Percentiles rank a stretch among this genome's conserved stretches.
phyloP scores from a whole-genome alignment of 2,113 vertebrate genomes.

The Plecotus auritus region DNA sequence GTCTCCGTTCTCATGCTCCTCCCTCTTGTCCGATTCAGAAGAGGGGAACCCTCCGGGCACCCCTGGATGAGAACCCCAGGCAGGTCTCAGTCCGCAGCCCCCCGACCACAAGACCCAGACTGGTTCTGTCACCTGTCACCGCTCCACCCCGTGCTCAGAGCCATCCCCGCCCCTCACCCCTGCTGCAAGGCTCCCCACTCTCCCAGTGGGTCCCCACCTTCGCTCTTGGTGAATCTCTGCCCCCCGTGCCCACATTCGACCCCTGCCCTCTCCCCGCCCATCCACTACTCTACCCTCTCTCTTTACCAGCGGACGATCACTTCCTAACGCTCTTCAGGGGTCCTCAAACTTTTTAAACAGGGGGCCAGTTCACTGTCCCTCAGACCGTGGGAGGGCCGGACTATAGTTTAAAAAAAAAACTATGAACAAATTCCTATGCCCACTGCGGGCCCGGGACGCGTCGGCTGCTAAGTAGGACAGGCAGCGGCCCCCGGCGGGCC shows the following conservation, averaged over 20 bases:
- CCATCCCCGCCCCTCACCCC: rapidly evolving
- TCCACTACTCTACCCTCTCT: background rate
- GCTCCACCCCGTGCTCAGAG: background rate
- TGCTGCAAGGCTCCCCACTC: background rate
- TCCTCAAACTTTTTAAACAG: no score
- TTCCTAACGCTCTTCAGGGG: background rate
- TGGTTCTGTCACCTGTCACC: background rate
- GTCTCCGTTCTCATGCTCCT: rapidly evolving
- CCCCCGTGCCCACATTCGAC: no score
- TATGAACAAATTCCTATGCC: no score
- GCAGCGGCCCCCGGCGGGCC: no score
- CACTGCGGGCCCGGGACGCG: no score
- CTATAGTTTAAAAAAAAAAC: no score
- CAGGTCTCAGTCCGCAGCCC: rapidly evolving
- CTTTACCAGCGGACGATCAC: background rate
- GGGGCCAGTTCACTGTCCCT: no score
- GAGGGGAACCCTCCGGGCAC: background rate
- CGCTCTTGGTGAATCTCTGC: background rate
- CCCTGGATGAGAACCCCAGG: background rate
- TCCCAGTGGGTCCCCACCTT: rapidly evolving
- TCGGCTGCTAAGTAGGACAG: no score
- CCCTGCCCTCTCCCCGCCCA: background rate
- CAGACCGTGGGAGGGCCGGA: no score
- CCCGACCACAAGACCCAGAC: rapidly evolving
- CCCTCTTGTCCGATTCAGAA: background rate